These are phyloP conservation scores for Drosophila athabasca DNA, from an alignment of 1,140 invertebrate genomes.

Conservation along the genomic window DNA sequence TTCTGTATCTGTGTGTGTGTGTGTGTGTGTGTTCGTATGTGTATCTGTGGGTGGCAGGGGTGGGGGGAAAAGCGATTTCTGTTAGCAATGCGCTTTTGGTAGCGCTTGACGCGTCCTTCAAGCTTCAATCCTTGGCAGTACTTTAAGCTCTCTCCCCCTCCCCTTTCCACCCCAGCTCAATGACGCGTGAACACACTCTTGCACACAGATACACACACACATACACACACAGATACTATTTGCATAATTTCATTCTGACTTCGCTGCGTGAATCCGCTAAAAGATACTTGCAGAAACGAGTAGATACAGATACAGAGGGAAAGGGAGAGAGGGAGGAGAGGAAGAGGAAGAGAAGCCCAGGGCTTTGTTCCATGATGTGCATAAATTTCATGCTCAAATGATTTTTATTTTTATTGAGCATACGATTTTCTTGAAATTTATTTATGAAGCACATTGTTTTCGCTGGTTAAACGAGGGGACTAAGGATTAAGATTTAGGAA, in stretches of 20 bases:
- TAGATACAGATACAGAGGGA: not conserved
- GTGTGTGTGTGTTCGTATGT: conserved; percentile 16
- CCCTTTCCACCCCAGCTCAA: conserved; percentile 33
- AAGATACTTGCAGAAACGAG: not conserved
- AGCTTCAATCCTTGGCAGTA: conserved; percentile 36
- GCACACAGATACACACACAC: not conserved
- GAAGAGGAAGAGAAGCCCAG: not conserved
- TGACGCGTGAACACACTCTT: conserved; percentile 43
- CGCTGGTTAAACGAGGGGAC: not conserved
- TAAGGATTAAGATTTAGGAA: not conserved
- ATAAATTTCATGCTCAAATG: conserved; percentile 67
- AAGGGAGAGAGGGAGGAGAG: not conserved
- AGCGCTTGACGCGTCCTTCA: conserved; percentile 64
- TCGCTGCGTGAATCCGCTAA: conserved; percentile 36
- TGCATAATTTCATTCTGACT: conserved; percentile 60
- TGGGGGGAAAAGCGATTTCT: conserved; percentile 15
- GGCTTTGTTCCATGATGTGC: conserved; percentile 35
- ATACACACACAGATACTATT: conserved; percentile 31
- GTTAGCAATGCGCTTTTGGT: conserved; percentile 59
- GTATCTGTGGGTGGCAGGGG: conserved; percentile 23
- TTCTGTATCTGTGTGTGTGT: conserved; percentile 33
- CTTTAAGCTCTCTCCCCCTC: conserved; percentile 1
- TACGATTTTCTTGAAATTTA: not conserved
- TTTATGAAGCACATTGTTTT: conserved; percentile 14
- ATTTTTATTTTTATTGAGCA: conserved; percentile 34